Evolutionary conservation across 2,888 invertebrate genomes (phyloP), one percentile per base, ranked within the genome.

Genomic region (Belgica antarctica): DNA sequence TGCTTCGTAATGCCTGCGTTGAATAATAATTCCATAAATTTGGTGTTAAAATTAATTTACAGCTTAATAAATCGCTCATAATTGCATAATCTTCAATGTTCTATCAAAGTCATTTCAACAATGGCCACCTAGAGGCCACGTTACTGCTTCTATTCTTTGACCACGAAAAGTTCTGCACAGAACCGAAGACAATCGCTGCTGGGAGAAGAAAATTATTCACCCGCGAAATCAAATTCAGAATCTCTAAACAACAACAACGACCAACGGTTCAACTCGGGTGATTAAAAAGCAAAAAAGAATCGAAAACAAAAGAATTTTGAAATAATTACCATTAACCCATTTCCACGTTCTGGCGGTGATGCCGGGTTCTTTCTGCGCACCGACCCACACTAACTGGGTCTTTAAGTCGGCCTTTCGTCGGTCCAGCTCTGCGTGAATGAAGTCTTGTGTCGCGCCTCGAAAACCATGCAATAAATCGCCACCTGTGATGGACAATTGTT

Each of bases 311-410:
- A 47, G 61, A 27, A 28, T 62, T 34, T 46, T 7, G 22, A 52
- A 63, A 62, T 68, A 46, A 31, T 83, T 80, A 92, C 92, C 92
- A 77, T 92, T 87, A 27, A 93, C 91, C 93, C 93, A 94, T 79
- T 89, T 89, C 93, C 94, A 94, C 0, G 89, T 90, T 72, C 90
- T 84, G 0, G 89, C 88, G 0, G 90, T 90, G 71, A 90, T 83
- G 25, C 90, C 88, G 0, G 92, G 92, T 75, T 94, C 94, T 75
- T 93, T 92, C 75, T 90, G 89, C 0, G 92, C 94, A 0, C 94
- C 94, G 73, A 94, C 90, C 94, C 94, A 94, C 1, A 94, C 91
- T 71, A 94, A 81, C 76, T 92, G 92, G 0, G 94, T 92, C 77
- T 92, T 92, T 36, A 94, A 78, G 72, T 86, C 87, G 0, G 87